Evolutionary conservation across 2,888 invertebrate species (phyloP), one percentile per base, ranked within the genome.

Genomic region (Fragum whitleyi): DNA sequence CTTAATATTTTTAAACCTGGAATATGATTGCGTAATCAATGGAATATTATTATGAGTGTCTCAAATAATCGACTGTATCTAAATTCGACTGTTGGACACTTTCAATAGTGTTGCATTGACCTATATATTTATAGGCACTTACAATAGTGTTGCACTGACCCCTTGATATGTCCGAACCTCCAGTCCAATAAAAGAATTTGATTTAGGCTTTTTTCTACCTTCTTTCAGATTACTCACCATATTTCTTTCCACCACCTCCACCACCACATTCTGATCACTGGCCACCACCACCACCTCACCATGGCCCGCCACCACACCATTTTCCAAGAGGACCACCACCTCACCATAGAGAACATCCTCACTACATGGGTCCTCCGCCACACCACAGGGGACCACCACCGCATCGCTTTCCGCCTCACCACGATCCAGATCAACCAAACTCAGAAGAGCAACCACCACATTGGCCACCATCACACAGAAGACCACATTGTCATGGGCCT

Each of bases 181-280:
- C n/a, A n/a, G n/a, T n/a, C n/a, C n/a, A n/a, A n/a, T n/a, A n/a
- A n/a, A n/a, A n/a, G n/a, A n/a, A n/a, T n/a, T n/a, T n/a, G n/a
- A n/a, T n/a, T n/a, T n/a, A n/a, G n/a, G n/a, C n/a, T n/a, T n/a
- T n/a, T n/a, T n/a, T n/a, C n/a, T n/a, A 29, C 16, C 11, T 47
- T 47, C 5, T 67, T 47, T 14, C 42, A 47, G 42, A 26, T 39
- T 36, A 47, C 14, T 9, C 67, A 21, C 21, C n/a, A 39, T 6
- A 36, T 9, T 42, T 21, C 16, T 36, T 39, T 55, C 74, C 59
- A 9, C 76, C 70, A 21, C 71, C 53, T 28, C 71, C 57, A 16
- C 42, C 42, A 28, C 74, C 53, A 14, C 67, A 47, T 2, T 32
- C 28, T 21, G 62, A 1, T 19, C 55, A 36, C 28, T 26, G 68